These are phyloP conservation scores for Lathronympha strigana DNA, from an alignment of 2,888 invertebrate species.

Conservation along the genomic window DNA sequence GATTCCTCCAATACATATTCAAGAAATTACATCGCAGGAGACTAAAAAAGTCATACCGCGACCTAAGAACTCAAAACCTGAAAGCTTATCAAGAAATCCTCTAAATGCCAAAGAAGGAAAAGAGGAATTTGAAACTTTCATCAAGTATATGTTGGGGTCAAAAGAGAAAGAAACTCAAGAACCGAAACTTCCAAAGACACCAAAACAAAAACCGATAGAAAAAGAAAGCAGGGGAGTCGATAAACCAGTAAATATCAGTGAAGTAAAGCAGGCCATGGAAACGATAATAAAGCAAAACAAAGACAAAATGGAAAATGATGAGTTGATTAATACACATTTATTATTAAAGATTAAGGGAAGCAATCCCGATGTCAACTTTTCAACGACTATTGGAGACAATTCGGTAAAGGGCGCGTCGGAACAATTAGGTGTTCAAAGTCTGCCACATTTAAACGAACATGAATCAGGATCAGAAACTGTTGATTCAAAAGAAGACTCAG, in stretches of 20 bases:
- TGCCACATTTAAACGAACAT: neutral
- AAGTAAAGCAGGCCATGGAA: neutral
- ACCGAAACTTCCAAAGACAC: neutral
- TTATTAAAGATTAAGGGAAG: neutral
- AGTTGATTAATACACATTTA: neutral
- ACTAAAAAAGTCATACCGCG: neutral
- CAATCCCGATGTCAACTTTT: neutral
- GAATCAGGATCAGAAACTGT: neutral
- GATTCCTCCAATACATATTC: neutral
- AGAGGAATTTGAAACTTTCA: too few species aligned
- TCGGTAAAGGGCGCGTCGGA: neutral
- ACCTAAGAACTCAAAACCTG: neutral
- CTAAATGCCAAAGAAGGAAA: too few species aligned
- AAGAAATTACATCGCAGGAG: neutral
- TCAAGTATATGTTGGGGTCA: too few species aligned
- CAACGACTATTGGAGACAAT: neutral
- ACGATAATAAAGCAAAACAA: neutral
- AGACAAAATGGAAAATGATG: too few species aligned
- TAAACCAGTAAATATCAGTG: neutral
- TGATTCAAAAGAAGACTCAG: neutral
- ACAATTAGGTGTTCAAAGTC: neutral
- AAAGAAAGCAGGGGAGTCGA: too few species aligned
- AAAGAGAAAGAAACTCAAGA: neutral
- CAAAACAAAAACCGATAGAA: neutral
- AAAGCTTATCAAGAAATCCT: neutral